Evolutionary conservation across 2,888 invertebrate genomes (phyloP).

Genomic region (Eupithecia insigniata): DNA sequence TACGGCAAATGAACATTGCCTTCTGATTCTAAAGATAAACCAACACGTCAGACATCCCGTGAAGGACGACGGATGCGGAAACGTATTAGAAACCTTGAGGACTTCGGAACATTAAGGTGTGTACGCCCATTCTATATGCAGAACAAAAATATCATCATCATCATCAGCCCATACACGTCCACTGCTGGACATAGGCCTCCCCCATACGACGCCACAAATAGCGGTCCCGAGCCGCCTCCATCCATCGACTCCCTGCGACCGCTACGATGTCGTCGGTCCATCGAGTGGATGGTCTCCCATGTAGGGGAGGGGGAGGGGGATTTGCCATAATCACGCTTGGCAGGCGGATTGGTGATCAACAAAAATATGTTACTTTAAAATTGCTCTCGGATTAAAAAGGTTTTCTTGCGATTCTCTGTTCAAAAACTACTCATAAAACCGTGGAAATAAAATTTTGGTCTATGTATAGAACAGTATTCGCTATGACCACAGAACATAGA

Average conservation of each 20-base stretch:
- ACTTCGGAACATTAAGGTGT: background rate
- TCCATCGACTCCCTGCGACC: too few relatives aligned
- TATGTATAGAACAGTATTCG: background rate
- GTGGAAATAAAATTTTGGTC: too few relatives aligned
- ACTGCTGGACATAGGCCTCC: too few relatives aligned
- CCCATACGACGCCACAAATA: too few relatives aligned
- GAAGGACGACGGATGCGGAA: background rate
- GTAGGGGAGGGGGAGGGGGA: too few relatives aligned
- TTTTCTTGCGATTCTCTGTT: background rate
- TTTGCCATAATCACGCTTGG: too few relatives aligned
- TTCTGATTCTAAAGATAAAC: background rate
- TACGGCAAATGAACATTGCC: background rate
- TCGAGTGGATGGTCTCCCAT: too few relatives aligned
- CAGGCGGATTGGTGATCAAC: too few relatives aligned
- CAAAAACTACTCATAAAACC: background rate
- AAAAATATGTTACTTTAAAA: background rate
- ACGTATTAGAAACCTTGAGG: background rate
- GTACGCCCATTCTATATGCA: background rate
- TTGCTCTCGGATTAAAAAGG: background rate
- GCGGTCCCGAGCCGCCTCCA: too few relatives aligned
- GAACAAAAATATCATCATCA: too few relatives aligned
- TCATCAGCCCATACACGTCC: too few relatives aligned
- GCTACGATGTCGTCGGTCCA: too few relatives aligned
- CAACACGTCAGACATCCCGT: background rate
- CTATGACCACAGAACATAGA: background rate